Conservation (phyloP, 1,140 invertebrate species). For the Formica exsecta region DNA sequence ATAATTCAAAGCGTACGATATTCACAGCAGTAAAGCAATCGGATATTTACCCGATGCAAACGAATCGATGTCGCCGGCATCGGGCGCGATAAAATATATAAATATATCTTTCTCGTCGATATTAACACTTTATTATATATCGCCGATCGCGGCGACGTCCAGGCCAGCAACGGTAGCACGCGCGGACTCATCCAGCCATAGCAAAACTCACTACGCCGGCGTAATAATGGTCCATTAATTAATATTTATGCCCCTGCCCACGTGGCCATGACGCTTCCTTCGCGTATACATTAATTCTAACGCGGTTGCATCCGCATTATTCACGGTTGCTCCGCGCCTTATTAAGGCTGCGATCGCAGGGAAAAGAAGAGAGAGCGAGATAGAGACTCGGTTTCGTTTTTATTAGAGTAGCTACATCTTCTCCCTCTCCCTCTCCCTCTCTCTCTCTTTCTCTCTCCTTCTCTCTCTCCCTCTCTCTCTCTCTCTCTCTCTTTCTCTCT, state of each 20-base stretch:
- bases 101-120: neutral
- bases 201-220: slow-evolving; percentile 45
- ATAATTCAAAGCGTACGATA: neutral
- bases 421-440: neutral
- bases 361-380: neutral
- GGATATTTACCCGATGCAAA: neutral
- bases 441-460: neutral
- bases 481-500: neutral
- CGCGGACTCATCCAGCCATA: slow-evolving; percentile 69
- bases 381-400: slow-evolving; percentile 18
- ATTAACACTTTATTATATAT: slow-evolving; percentile 33
- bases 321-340: slow-evolving; percentile 7
- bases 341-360: slow-evolving; percentile 38
- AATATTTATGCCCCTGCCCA: slow-evolving; percentile 77
- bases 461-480: neutral
- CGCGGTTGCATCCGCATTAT: slow-evolving; percentile 41
- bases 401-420: neutral
- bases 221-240: slow-evolving; percentile 78
- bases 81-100: neutral
- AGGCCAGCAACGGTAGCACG: neutral
- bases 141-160: neutral
- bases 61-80: slow-evolving; percentile 1
- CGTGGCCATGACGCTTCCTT: slow-evolving; percentile 76
- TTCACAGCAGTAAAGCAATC: neutral
- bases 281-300: slow-evolving; percentile 68